Evolutionary conservation across 1,140 invertebrate species (phyloP).

Genomic region (Phymastichus coffea): DNA sequence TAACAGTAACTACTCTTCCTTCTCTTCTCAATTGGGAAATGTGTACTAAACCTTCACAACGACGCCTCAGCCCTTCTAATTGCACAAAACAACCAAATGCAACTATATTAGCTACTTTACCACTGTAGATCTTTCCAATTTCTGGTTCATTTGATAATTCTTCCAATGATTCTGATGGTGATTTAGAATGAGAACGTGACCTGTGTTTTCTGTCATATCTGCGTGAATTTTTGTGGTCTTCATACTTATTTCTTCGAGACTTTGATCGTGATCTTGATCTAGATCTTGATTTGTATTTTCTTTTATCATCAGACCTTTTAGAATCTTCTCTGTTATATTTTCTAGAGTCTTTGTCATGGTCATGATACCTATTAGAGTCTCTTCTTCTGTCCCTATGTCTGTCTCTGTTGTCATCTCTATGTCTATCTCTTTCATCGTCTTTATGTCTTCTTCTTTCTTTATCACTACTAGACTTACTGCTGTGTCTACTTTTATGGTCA

Average conservation of each 20-base stretch:
- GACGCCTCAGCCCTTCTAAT: conserved; percentile 82
- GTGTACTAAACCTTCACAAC: conserved; percentile 96
- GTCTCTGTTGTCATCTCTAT: conserved; percentile 40
- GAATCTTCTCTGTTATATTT: no score
- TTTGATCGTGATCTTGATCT: conserved; percentile 33
- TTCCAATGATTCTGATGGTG: conserved; percentile 41
- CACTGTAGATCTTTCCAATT: conserved; percentile 81
- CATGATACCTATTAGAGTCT: conserved; percentile 35
- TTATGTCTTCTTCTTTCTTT: conserved; percentile 39
- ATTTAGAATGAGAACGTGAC: conserved; percentile 33
- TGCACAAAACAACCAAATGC: conserved; percentile 98
- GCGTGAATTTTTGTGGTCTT: conserved; percentile 36
- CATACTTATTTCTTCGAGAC: conserved; percentile 42
- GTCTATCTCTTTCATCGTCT: conserved; percentile 36
- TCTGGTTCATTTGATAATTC: conserved; percentile 54
- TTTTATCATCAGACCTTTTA: conserved; percentile 22
- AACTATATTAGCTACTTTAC: conserved; percentile 93
- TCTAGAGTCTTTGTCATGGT: not conserved
- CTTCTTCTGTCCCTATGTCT: conserved; percentile 40
- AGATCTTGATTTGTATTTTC: conserved; percentile 46
- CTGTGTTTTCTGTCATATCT: no score
- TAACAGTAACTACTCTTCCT: conserved; percentile 91
- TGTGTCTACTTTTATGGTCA: conserved; percentile 46
- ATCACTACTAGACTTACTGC: conserved; percentile 44
- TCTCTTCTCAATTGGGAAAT: conserved; percentile 93